Base-by-base conservation (phyloP, 2,888 invertebrate genomes). In the Caenorhabditis sp. region DNA sequence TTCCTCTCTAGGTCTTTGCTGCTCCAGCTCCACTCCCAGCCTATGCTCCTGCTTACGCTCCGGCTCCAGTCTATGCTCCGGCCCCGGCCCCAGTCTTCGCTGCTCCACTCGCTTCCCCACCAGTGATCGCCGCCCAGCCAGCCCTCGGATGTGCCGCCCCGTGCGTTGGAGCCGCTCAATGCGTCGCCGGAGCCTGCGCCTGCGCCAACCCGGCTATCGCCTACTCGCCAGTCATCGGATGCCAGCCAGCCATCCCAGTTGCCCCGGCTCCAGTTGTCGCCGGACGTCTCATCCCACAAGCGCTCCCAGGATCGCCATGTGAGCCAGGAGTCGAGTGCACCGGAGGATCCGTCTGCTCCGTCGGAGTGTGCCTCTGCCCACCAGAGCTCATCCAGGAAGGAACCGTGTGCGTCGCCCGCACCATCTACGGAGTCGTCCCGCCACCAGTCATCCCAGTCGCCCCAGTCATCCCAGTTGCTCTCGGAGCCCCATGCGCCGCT, bases 251-350 rank as follows among this genome's bases (percentile, higher is more conserved):
- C 24, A 53, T 76, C 41, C 76, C 76, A 52, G 66, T 79, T 15
- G 78, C 78, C 22, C 84, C 84, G 52, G 80, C 81, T 26, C 84
- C 87, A 59, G 85, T 85, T 37, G 84, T 87, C 32, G 83, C 87
- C 62, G 87, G 87, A 17, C 84, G 87, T 66, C 80, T 87, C 66
- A 87, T 87, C 62, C 87, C 87, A 68, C 86, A 86, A 78, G 85
- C 77, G 17, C 72, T 77, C n/a, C 77, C 77, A 39, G 87, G 87
- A 65, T 85, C 85, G 8, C 84, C 85, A 30, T 87, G 87, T 71
- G 87, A 86, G 78, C 87, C 87, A 37, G 87, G 87, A 82, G 88
- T 87, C 66, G 88, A 88, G 77, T 88, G 88, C 80, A 88, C 88
- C 56, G 88, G 88, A 52, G 88, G 88, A 55, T 85, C 85, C 24